Base-by-base conservation (phyloP, 1,140 invertebrate species). In the Pseudomyrmex pallidus region DNA sequence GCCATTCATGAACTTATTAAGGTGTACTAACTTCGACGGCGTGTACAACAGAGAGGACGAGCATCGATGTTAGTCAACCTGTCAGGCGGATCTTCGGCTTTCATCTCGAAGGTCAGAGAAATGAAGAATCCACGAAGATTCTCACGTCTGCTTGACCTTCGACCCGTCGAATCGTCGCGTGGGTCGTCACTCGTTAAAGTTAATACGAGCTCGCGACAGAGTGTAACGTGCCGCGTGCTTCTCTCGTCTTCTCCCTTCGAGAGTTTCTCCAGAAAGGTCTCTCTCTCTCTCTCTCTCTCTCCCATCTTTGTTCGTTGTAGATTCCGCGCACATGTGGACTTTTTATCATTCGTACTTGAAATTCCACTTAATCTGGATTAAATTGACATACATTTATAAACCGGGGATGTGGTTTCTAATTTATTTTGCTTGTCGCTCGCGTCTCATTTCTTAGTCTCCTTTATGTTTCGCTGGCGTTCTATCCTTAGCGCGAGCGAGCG, bases 81-180 rank as follows among this genome's bases (percentile, higher is more conserved):
- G 70, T 74, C 25, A 46, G 59, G 13, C 25, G 83, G 85, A 82
- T 61, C 74, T 61, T 70, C 70, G 5, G 54, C 86, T 88, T 87
- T 87, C 83, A 82, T 68, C 74, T 48, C 63, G 86, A 88, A 82
- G 87, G 83, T 87, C 86, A 85, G 68, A 77, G 85, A 87, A 87
- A 87, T 84, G 87, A 87, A 87, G 86, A 85, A 88, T 88, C 62
- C 90, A 84, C 78, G 72, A 85, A 77, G 83, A 89, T 91, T 91
- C 91, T 89, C 91, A 91, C 91, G 91, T 91, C 89, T 91, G 89
- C 73, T 91, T 91, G 90, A 91, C 87, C 91, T 87, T 70, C 88
- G 85, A 90, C 86, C 89, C 87, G 67, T 87, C 76, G 88, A 90
- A 89, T 82, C 74, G 86, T 90, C 90, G 91, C 90, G 91, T 91